Percentiles rank a stretch among this genome's conserved stretches.
phyloP scores from a whole-genome alignment of 64 coral and sea anemone genomes.

The Actinia equina region DNA sequence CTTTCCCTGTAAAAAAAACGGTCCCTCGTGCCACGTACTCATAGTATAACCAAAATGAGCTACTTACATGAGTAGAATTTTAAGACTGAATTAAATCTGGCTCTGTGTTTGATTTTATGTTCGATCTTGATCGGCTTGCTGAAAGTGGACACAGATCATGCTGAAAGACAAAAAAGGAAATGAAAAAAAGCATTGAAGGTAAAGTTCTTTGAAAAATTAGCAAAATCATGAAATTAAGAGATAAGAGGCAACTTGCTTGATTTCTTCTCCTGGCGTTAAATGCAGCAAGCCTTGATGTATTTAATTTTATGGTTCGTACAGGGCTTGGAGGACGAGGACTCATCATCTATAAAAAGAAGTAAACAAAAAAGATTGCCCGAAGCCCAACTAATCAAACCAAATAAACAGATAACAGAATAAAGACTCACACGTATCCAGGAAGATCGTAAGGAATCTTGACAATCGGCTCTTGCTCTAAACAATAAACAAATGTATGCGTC shows the following conservation, averaged over 20 bases:
- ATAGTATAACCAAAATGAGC: too few relatives aligned
- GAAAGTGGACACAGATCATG: conserved; percentile 11
- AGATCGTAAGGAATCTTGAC: conserved; percentile 74
- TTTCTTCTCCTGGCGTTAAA: conserved; percentile 94
- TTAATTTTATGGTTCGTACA: conserved; percentile 72
- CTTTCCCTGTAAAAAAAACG: too few relatives aligned
- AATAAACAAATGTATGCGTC: neutral
- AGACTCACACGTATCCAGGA: conserved; percentile 78
- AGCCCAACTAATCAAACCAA: neutral
- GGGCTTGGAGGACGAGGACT: conserved; percentile 88
- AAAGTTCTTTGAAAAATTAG: neutral
- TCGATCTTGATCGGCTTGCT: neutral
- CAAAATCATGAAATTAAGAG: neutral
- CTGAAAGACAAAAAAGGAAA: neutral
- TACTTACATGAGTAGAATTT: too few relatives aligned
- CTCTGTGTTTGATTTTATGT: neutral
- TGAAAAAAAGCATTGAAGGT: neutral
- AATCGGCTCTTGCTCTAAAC: conserved; percentile 70
- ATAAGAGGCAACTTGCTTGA: conserved; percentile 39
- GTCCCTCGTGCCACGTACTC: too few relatives aligned
- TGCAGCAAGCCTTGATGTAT: conserved; percentile 87
- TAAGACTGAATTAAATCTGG: neutral
- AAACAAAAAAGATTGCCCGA: neutral
- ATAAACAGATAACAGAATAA: neutral
- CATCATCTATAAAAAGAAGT: conserved; percentile 60